A percentile compares a stretch with the other conserved stretches of the same genome.
Evolutionary conservation across 2,888 invertebrate genomes (phyloP).

Genomic region (Mythimna albipuncta): DNA sequence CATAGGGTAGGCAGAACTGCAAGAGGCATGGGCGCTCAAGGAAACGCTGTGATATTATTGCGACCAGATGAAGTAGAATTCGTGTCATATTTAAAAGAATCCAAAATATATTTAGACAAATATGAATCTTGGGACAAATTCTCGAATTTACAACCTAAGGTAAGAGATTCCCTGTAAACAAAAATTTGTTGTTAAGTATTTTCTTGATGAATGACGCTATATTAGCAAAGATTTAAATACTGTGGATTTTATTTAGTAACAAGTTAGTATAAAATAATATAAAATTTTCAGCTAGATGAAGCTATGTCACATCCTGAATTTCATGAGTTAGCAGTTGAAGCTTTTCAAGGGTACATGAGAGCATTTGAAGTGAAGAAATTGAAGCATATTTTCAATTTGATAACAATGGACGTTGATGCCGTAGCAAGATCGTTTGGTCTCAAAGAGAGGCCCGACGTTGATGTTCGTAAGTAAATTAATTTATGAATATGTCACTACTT

Average conservation of each 20-base stretch:
- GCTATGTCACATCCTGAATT: conserved; percentile 97
- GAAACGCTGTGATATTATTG: conserved; percentile 97
- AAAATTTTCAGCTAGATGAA: conserved; percentile 94
- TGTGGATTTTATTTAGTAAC: neutral
- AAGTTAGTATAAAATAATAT: neutral
- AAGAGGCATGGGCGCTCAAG: conserved; percentile 96
- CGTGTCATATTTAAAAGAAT: conserved; percentile 96
- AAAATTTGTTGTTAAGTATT: neutral
- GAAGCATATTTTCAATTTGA: conserved; percentile 97
- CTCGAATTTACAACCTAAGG: conserved; percentile 83
- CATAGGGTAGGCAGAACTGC: conserved; percentile 99
- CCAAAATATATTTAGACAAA: conserved; percentile 98
- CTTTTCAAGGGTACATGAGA: conserved; percentile 98
- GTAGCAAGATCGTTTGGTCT: conserved; percentile 98
- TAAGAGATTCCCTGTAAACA: conserved; percentile 59
- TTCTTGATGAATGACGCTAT: neutral
- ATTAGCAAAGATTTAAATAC: neutral
- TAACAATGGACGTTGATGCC: conserved; percentile 95
- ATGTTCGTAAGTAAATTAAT: conserved; percentile 93
- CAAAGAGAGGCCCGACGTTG: conserved; percentile 97
- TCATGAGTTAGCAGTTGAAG: conserved; percentile 97
- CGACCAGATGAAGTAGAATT: conserved; percentile 98
- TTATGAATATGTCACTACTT: neutral
- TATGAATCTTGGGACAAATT: conserved; percentile 89
- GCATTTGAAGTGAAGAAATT: conserved; percentile 99